phyloP scores from a whole-genome alignment of 2,797 vertebrate genomes.

The Arremon aurantiirostris region DNA sequence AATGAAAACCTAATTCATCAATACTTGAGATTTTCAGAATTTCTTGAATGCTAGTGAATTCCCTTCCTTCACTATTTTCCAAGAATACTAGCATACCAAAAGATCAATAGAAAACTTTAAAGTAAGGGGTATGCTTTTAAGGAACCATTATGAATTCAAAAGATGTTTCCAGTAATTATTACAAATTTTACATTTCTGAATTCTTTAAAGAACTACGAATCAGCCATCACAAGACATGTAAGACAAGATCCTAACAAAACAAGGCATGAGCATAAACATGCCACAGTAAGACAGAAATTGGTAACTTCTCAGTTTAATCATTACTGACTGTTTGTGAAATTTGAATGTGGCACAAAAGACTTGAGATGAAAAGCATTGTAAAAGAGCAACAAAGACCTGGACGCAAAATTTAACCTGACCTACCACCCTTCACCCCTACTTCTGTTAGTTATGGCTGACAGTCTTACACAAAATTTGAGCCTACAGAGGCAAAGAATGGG shows the following conservation, averaged over 20 bases:
- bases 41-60: background rate
- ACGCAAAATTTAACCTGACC: background rate
- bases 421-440: background rate
- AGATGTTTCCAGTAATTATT: background rate
- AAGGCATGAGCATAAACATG: constrained; percentile 12
- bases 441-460: background rate
- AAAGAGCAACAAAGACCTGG: background rate
- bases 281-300: background rate
- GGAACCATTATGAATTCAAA: background rate
- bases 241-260: constrained; percentile 44
- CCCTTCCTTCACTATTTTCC: background rate
- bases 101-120: background rate
- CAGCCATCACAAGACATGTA: constrained; percentile 28
- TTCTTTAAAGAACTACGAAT: background rate
- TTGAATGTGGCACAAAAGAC: background rate
- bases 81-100: background rate
- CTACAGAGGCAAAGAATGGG: background rate
- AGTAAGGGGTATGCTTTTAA: background rate
- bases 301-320: background rate
- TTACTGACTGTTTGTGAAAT: background rate
- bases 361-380: background rate
- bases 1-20: constrained; percentile 36
- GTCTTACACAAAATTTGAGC: background rate
- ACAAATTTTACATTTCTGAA: background rate
- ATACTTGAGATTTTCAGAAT: background rate